A percentile compares a stretch with the other conserved stretches of the same genome.
Conservation (phyloP, 2,888 invertebrate genomes). For the Patella pellucida region DNA sequence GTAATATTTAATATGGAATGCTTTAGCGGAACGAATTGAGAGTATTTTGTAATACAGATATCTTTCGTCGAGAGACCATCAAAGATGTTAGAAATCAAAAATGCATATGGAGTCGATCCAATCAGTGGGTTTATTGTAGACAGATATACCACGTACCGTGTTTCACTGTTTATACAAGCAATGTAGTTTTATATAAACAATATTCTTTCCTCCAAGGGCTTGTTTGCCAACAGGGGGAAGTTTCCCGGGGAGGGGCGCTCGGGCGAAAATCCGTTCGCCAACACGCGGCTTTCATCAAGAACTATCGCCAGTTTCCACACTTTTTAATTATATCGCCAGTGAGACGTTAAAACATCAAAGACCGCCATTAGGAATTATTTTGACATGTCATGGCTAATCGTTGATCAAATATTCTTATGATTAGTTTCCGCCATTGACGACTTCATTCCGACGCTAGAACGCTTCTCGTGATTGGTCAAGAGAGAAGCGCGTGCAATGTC, state of each 20-base stretch:
- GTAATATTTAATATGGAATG: too few relatives aligned
- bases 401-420: not conserved
- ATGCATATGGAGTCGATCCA: not conserved
- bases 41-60: too few relatives aligned
- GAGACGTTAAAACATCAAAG: conserved; percentile 2
- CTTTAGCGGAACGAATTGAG: too few relatives aligned
- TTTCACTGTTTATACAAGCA: not conserved
- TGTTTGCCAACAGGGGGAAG: conserved; percentile 8
- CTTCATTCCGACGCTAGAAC: not conserved
- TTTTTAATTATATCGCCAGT: too few relatives aligned
- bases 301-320: not conserved
- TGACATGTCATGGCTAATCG: not conserved
- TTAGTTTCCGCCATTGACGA: not conserved
- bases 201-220: conserved; percentile 11
- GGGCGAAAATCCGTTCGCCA: conserved; percentile 1
- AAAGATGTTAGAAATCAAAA: too few relatives aligned
- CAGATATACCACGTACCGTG: too few relatives aligned
- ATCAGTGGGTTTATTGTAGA: too few relatives aligned
- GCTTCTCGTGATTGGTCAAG: conserved; percentile 17
- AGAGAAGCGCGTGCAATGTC: conserved; percentile 15
- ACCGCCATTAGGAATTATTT: too few relatives aligned
- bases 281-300: not conserved
- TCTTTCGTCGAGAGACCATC: too few relatives aligned
- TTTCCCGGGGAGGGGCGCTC: not conserved
- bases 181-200: conserved; percentile 10